Conservation (phyloP, 2,888 invertebrate species). For the Caenorhabditis sp. region DNA sequence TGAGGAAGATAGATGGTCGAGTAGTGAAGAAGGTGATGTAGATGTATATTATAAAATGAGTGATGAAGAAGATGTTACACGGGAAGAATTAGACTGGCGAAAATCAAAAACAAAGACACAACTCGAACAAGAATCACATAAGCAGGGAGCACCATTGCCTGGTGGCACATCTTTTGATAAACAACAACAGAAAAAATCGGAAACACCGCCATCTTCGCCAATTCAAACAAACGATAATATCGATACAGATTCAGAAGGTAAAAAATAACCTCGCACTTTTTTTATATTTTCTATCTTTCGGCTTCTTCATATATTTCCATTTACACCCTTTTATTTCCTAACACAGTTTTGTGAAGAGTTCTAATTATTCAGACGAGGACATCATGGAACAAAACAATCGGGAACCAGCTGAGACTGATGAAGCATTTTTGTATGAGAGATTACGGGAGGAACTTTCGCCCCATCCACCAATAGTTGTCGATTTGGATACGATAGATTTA, state of each 20-base stretch:
- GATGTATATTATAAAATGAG: slow-evolving; percentile 61
- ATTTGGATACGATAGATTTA: slow-evolving; percentile 38
- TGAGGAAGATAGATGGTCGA: slow-evolving; percentile 50
- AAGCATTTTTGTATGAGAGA: slow-evolving; percentile 61
- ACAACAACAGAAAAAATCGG: slow-evolving; percentile 7
- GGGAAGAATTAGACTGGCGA: slow-evolving; percentile 48
- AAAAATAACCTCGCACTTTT: neutral
- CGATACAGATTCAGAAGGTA: slow-evolving; percentile 39
- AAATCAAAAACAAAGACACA: slow-evolving; percentile 33
- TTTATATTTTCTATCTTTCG: neutral
- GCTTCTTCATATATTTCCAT: slow-evolving; percentile 1
- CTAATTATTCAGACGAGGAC: slow-evolving; percentile 39
- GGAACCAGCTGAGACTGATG: slow-evolving; percentile 35
- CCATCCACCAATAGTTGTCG: slow-evolving; percentile 51
- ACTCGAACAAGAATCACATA: slow-evolving; percentile 24
- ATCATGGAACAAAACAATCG: slow-evolving; percentile 38
- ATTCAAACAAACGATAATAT: slow-evolving; percentile 24
- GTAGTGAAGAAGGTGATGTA: slow-evolving; percentile 55
- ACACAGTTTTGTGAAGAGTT: neutral
- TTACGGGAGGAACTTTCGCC: slow-evolving; percentile 62
- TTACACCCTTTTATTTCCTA: slow-evolving; percentile 5
- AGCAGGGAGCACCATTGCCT: slow-evolving; percentile 20
- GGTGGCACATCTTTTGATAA: slow-evolving; percentile 5
- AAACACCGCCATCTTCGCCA: slow-evolving; percentile 39
- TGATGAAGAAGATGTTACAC: slow-evolving; percentile 54